These are phyloP conservation scores for Platycheirus albimanus DNA, from an alignment of 2,888 invertebrate species.

Conservation along the genomic window DNA sequence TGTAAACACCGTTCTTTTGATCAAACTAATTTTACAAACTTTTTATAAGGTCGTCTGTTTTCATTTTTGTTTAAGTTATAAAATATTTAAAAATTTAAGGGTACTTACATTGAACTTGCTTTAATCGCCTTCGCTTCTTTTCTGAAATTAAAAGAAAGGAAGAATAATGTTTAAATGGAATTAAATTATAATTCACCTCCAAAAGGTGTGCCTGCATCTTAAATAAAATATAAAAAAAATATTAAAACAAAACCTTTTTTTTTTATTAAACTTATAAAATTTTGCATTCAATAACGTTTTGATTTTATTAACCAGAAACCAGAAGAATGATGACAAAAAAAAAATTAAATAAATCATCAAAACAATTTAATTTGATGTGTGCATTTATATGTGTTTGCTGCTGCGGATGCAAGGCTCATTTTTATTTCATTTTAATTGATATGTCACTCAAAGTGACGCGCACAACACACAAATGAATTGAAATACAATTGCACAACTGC, in stretches of 20 bases:
- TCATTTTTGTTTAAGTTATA: conserved; percentile 2
- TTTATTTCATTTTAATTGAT: conserved; percentile 68
- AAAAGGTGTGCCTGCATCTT: background rate
- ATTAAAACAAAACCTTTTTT: no score
- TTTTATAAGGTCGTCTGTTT: conserved; percentile 15
- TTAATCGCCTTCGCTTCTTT: conserved; percentile 42
- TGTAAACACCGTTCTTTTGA: background rate
- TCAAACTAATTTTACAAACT: no score
- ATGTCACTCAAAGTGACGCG: conserved; percentile 62
- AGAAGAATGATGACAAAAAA: background rate
- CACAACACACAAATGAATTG: conserved; percentile 48
- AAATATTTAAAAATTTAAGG: background rate
- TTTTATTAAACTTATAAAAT: background rate
- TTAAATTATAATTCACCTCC: background rate
- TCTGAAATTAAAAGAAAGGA: conserved; percentile 37
- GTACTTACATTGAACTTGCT: conserved; percentile 62
- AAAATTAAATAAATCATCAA: conserved; percentile 18
- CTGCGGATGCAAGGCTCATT: conserved; percentile 35
- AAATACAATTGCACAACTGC: conserved; percentile 39
- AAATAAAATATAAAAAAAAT: background rate
- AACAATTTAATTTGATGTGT: conserved; percentile 30
- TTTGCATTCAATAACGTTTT: conserved; percentile 46
- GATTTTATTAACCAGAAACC: conserved; percentile 42
- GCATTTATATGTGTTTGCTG: conserved; percentile 17
- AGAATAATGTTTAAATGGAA: no score